phyloP scores from a whole-genome alignment of 2,797 vertebrate species.

The Eupleurogrammus muticus region DNA sequence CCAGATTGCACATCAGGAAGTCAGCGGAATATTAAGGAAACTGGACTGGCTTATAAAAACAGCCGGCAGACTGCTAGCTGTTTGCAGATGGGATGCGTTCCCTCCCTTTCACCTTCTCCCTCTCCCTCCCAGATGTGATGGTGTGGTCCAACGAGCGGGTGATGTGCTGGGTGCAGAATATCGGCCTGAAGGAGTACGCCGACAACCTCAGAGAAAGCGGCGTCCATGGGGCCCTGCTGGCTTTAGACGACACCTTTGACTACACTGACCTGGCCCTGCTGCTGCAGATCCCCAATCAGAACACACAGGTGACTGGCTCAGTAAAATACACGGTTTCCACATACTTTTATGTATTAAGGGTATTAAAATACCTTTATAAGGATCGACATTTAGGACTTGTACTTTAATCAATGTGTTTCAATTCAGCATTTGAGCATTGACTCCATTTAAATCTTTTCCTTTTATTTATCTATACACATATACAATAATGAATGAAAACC shows the following conservation, averaged over 20 bases:
- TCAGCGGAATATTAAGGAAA: constrained; percentile 30
- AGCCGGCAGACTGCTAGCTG: constrained; percentile 7
- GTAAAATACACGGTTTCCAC: not conserved
- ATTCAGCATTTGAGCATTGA: not conserved
- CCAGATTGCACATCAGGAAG: constrained; percentile 18
- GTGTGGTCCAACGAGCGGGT: constrained; percentile 96
- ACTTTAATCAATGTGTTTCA: too few species aligned
- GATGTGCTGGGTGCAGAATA: constrained; percentile 92
- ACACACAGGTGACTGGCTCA: constrained; percentile 85
- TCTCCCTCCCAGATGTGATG: constrained; percentile 88
- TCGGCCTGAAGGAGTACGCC: constrained; percentile 94
- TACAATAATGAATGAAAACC: not conserved
- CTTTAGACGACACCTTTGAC: constrained; percentile 95
- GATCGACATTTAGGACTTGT: too few species aligned
- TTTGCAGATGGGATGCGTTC: constrained; percentile 30
- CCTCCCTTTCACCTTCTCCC: constrained; percentile 2
- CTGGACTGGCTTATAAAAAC: constrained; percentile 25
- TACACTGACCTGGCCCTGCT: constrained; percentile 93
- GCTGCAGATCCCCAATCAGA: constrained; percentile 94
- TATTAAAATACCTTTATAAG: too few species aligned
- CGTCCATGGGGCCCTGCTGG: constrained; percentile 91
- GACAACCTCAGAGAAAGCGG: constrained; percentile 93
- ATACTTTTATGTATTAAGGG: not conserved
- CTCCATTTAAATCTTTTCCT: not conserved
- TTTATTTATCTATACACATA: not conserved